These are phyloP conservation scores for Trachelus iudaicus DNA, from an alignment of 2,888 invertebrate genomes.

Conservation along the genomic window DNA sequence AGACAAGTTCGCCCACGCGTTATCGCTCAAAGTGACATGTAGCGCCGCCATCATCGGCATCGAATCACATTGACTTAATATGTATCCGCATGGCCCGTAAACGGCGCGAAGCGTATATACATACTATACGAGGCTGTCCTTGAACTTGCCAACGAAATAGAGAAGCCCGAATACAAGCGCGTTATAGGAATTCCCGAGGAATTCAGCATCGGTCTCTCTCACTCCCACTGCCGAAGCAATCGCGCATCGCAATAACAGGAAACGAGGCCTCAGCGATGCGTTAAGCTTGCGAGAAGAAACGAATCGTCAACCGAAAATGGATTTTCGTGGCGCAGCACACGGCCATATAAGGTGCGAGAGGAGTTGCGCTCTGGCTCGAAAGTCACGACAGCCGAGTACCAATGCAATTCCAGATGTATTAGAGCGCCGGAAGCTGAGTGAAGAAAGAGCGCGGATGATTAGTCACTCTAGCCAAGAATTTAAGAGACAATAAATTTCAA, in stretches of 20 bases:
- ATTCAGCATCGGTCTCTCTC: not conserved
- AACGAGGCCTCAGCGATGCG: not conserved
- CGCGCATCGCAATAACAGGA: not conserved
- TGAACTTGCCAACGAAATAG: not conserved
- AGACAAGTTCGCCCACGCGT: conserved; percentile 40
- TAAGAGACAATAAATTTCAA: not conserved
- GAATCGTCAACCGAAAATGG: not conserved
- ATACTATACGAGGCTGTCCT: not conserved
- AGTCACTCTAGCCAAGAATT: not conserved
- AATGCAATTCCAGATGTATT: not conserved
- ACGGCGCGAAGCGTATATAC: not conserved
- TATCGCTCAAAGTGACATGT: conserved; percentile 26
- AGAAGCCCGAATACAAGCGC: not conserved
- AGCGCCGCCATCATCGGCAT: not conserved
- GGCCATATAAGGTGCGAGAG: not conserved
- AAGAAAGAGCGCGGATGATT: not conserved
- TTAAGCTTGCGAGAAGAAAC: not conserved
- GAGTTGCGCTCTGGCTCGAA: not conserved
- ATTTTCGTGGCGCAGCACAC: not conserved
- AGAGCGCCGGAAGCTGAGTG: not conserved
- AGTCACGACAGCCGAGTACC: not conserved
- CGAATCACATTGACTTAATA: conserved; percentile 26
- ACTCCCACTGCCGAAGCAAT: not conserved
- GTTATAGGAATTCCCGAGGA: not conserved
- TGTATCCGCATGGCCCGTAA: conserved; percentile 3